phyloP scores from a whole-genome alignment of 2,888 invertebrate species.

The Idaea biselata region DNA sequence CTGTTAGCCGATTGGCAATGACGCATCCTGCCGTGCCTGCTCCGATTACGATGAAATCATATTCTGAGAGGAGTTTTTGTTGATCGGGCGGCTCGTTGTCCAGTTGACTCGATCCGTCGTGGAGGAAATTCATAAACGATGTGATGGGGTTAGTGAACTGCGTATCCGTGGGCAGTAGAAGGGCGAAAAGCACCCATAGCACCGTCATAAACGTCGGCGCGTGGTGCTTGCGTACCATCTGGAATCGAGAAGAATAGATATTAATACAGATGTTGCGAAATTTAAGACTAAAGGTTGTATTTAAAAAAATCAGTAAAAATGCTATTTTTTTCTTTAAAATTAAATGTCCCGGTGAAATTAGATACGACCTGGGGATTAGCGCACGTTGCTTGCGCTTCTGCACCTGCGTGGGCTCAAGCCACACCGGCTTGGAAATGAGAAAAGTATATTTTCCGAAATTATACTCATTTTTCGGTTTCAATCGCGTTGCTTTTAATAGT shows the following conservation, averaged over 20 bases:
- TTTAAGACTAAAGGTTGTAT: too few species aligned
- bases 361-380: too few species aligned
- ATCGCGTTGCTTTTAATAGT: too few species aligned
- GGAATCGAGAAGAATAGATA: slow-evolving; percentile 37
- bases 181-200: slow-evolving; percentile 46
- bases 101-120: slow-evolving; percentile 75
- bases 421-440: too few species aligned
- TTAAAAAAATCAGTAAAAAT: too few species aligned
- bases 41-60: slow-evolving; percentile 89
- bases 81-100: slow-evolving; percentile 79
- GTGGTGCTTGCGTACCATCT: slow-evolving; percentile 60
- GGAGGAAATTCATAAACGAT: slow-evolving; percentile 76
- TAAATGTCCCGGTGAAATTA: too few species aligned
- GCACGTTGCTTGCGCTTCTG: too few species aligned
- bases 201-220: slow-evolving; percentile 43
- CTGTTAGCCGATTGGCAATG: slow-evolving; percentile 86
- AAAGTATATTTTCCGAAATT: too few species aligned
- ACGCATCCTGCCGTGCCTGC: slow-evolving; percentile 91
- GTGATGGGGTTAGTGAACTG: slow-evolving; percentile 61
- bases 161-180: slow-evolving; percentile 47
- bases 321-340: too few species aligned
- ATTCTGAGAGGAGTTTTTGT: slow-evolving; percentile 74
- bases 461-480: too few species aligned
- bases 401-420: too few species aligned
- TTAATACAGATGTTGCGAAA: neutral